phyloP scores from a whole-genome alignment of 2,113 vertebrate species.

The Chlorodrepanis virens region DNA sequence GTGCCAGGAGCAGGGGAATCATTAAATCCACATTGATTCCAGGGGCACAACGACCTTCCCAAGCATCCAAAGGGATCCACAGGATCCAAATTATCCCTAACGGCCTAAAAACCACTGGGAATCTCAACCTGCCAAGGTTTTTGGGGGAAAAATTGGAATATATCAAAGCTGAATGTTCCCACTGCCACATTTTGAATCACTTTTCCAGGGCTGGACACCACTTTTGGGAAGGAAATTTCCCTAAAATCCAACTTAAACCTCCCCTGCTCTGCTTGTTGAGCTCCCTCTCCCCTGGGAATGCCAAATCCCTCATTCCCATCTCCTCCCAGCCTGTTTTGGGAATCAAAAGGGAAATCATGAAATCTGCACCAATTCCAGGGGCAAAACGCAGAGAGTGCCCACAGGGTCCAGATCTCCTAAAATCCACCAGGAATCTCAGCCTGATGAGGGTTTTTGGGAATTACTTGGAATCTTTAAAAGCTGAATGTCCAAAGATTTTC shows the following conservation, averaged over 20 bases:
- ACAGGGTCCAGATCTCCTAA: not conserved
- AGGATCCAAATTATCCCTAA: not conserved
- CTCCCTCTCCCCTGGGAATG: not conserved
- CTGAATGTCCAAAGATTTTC: not conserved
- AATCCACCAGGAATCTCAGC: not conserved
- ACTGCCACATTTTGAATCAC: not conserved
- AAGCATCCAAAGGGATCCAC: not conserved
- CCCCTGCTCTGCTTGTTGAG: not conserved
- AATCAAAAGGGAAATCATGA: not conserved
- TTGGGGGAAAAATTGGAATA: not conserved
- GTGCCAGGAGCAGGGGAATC: not conserved
- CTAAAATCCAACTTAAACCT: not conserved
- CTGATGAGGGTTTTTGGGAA: rapidly evolving
- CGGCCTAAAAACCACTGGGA: not conserved
- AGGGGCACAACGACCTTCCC: not conserved
- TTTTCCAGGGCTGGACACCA: not conserved
- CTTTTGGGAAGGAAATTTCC: not conserved
- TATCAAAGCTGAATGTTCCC: not conserved
- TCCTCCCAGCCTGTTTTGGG: not conserved
- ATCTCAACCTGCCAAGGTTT: rapidly evolving
- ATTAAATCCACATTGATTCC: not conserved
- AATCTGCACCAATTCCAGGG: not conserved
- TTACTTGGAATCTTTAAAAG: not conserved
- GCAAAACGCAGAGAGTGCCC: not conserved
- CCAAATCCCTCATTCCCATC: not conserved